phyloP scores from a whole-genome alignment of 1,140 invertebrate species.

The Gerris buenoi region DNA sequence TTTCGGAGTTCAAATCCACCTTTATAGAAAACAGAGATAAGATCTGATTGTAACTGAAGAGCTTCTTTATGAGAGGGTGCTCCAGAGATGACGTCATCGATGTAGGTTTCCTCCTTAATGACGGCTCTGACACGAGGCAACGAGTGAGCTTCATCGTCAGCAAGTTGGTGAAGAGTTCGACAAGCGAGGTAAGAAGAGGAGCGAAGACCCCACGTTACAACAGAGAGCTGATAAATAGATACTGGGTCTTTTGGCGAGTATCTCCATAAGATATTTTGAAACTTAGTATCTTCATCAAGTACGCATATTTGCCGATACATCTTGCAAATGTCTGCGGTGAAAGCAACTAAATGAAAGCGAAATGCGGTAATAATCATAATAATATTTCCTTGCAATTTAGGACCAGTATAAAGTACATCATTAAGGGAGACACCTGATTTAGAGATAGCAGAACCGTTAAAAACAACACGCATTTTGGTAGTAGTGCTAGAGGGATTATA shows the following conservation, averaged over 20 bases:
- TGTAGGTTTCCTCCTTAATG: conserved; percentile 29
- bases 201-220: conserved; percentile 27
- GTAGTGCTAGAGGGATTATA: no score
- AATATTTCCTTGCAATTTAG: no score
- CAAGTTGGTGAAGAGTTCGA: conserved; percentile 24
- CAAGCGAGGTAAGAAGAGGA: conserved; percentile 27
- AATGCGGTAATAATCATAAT: no score
- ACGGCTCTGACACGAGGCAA: conserved; percentile 21
- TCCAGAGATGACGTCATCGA: conserved; percentile 32
- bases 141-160: conserved; percentile 19
- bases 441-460: no score
- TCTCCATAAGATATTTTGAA: conserved; percentile 22
- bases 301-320: conserved; percentile 26
- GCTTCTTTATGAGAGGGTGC: conserved; percentile 16
- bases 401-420: no score
- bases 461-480: no score
- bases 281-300: conserved; percentile 4
- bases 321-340: no score
- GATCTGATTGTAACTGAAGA: conserved; percentile 12
- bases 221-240: conserved; percentile 22
- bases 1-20: conserved; percentile 19
- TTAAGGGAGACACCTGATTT: no score
- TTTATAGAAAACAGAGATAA: conserved; percentile 12
- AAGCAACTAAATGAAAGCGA: no score
- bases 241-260: conserved; percentile 4